Conservation (phyloP, 2,888 invertebrate species). For the Uloborus plumipes region DNA sequence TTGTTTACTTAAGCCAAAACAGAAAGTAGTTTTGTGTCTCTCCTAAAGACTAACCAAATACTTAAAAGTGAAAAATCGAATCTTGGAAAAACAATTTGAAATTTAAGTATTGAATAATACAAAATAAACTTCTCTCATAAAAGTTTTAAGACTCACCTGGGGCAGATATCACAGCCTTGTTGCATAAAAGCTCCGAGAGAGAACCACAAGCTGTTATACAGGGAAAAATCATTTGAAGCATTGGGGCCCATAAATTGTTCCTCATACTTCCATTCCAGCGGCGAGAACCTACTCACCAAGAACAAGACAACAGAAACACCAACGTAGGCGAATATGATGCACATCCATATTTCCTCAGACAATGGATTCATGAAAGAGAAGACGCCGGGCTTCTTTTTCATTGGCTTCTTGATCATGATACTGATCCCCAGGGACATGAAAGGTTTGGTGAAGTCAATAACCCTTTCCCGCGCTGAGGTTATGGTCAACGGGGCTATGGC, state of each 20-base stretch:
- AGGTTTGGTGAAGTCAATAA: conserved; percentile 76
- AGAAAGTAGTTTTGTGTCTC: too few relatives aligned
- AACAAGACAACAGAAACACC: conserved; percentile 75
- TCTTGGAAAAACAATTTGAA: too few relatives aligned
- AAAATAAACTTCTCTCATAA: too few relatives aligned
- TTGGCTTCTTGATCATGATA: conserved; percentile 77
- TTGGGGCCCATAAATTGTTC: conserved; percentile 69
- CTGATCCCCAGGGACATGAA: conserved; percentile 76
- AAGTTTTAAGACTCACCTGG: conserved; percentile 71
- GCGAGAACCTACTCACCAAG: conserved; percentile 75
- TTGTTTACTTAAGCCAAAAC: too few relatives aligned
- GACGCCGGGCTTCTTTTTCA: conserved; percentile 73
- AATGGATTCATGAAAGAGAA: conserved; percentile 76
- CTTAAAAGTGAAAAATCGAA: too few relatives aligned
- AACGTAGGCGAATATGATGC: conserved; percentile 75
- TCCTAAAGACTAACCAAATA: too few relatives aligned
- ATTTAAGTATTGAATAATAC: too few relatives aligned
- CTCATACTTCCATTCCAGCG: conserved; percentile 74
- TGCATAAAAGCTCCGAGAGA: conserved; percentile 76
- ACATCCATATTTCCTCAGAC: conserved; percentile 75
- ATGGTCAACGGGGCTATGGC: conserved; percentile 76
- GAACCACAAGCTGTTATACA: conserved; percentile 76
- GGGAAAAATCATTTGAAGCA: conserved; percentile 73
- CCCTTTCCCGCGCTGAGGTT: conserved; percentile 75
- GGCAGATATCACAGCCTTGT: conserved; percentile 76